These are phyloP conservation scores for Neuroterus valhalla DNA, from an alignment of 1,140 invertebrate genomes.

Conservation along the genomic window DNA sequence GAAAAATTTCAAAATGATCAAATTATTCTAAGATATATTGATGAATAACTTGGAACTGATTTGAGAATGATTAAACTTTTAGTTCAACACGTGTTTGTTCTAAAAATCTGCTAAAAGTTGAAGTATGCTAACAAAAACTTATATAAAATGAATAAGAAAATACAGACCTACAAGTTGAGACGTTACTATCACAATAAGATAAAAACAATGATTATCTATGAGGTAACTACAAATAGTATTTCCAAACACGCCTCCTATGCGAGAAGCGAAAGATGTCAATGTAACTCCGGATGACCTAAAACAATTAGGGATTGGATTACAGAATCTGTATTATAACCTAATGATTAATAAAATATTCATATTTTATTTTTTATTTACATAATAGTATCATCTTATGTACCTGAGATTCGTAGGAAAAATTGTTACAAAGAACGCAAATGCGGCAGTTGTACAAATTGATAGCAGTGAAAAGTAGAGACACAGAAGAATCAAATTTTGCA, in stretches of 20 bases:
- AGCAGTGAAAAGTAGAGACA: slow-evolving; percentile 61
- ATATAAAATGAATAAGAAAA: neutral
- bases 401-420: slow-evolving; percentile 65
- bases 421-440: slow-evolving; percentile 61
- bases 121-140: neutral
- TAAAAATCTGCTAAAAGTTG: no score
- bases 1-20: no score
- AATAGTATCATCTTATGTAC: slow-evolving; percentile 37
- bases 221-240: slow-evolving; percentile 63
- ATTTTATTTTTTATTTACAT: slow-evolving; percentile 17
- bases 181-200: slow-evolving; percentile 56
- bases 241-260: slow-evolving; percentile 58
- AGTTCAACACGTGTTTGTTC: no score
- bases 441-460: slow-evolving; percentile 52
- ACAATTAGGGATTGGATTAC: no score
- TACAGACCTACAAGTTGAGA: slow-evolving; percentile 46
- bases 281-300: slow-evolving; percentile 60
- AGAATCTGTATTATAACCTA: neutral
- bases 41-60: no score
- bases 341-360: slow-evolving; percentile 16
- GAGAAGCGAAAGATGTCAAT: slow-evolving; percentile 51
- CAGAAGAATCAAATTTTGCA: slow-evolving; percentile 67
- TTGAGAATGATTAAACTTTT: no score
- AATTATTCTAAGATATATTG: no score
- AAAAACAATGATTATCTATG: slow-evolving; percentile 59